Base-by-base conservation (phyloP, 1,140 invertebrate species). In the Chlorops oryzae region DNA sequence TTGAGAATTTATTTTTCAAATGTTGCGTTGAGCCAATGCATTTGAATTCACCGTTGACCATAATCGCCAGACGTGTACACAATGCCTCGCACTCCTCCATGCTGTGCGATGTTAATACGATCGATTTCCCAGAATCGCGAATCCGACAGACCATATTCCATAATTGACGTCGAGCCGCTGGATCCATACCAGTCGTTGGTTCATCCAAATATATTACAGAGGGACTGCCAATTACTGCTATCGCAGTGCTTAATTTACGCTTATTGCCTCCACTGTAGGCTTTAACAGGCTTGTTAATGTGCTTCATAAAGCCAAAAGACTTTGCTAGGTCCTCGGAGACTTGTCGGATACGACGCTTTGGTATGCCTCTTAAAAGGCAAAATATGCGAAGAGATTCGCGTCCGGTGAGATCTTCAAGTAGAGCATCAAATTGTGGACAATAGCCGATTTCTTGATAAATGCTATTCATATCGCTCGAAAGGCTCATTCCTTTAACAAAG, bases 191-290 rank as follows among this genome's bases (percentile, higher is more conserved):
- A 50, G 84, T 84, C 2, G 86, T 87, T 1, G 87, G 87, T 70
- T 90, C 88, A 71, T 91, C 93, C 54, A 97, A 74, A 63, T 93
- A 92, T 22, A 96, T 80, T 13, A 97, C 78, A 9, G 86, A 80
- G 4, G 92, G 89, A 75, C 93, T 85, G n/a, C 91, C 92, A 32
- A 96, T 79, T 22, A 97, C 72, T 7, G 95, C 88, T 40, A 99
- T 83, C 0, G 93, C 93, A 34, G 93, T 92, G 56, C 90, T 96
- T 21, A 99, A 74, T 72, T 98, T 96, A 35, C 95, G 79, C 68
- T 95, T 96, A 58, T 96, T 98, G 1, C 95, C 96, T 10, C 92
- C 92, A 65, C 90, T 95, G 61, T 86, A 88, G 70, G 74, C 78
- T 54, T 72, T 72, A 17, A 81, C 77, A 65, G 75, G 56, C 43